Evolutionary conservation across 92 coral and sea anemone genomes (phyloP).

Genomic region (Porites lobata): DNA sequence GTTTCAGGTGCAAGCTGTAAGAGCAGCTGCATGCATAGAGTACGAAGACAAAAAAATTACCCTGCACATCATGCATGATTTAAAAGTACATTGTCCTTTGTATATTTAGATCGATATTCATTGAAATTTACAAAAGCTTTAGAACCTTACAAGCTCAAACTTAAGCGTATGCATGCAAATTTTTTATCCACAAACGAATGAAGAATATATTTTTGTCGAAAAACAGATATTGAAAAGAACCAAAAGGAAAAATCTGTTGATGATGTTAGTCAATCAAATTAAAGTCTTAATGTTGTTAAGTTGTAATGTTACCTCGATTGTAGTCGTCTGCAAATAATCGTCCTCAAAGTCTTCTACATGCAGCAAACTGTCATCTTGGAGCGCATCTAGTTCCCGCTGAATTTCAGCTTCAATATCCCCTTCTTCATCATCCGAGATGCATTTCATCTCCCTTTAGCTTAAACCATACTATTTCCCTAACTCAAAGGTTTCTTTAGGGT

Average conservation of each 20-base stretch:
- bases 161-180: neutral
- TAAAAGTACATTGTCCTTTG: neutral
- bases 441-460: slow-evolving; percentile 78
- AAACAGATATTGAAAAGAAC: neutral
- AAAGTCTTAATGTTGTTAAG: neutral
- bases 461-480: slow-evolving; percentile 1
- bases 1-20: neutral
- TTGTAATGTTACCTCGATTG: neutral
- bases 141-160: neutral
- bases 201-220: neutral
- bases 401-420: slow-evolving; percentile 96
- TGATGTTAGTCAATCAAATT: too few relatives aligned
- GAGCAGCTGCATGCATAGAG: neutral
- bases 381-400: slow-evolving; percentile 91
- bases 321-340: neutral
- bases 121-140: too few relatives aligned
- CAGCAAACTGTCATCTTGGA: slow-evolving; percentile 75
- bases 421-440: slow-evolving; percentile 79
- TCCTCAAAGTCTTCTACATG: slow-evolving; percentile 66
- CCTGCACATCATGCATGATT: slow-evolving; percentile 2
- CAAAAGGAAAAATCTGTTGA: too few relatives aligned
- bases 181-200: too few relatives aligned
- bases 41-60: neutral
- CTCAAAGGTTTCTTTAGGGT: neutral
- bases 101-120: neutral